Conservation (phyloP, 92 coral and sea anemone species). For the Palythoa caribaeorum region DNA sequence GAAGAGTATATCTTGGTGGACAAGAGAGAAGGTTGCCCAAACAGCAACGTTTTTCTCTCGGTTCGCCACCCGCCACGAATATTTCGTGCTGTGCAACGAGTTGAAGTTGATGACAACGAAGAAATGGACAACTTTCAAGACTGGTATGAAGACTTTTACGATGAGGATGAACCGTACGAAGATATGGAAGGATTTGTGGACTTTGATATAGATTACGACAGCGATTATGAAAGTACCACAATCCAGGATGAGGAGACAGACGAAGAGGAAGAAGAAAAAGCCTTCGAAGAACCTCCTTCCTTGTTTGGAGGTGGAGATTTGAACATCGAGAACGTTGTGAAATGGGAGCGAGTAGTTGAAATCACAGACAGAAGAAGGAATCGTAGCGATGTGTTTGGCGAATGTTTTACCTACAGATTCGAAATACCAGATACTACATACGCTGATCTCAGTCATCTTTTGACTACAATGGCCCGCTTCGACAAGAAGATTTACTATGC, state of each 20-base stretch:
- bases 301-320: slow-evolving; percentile 50
- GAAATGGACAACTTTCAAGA: slow-evolving; percentile 48
- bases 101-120: slow-evolving; percentile 27
- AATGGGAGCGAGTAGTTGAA: slow-evolving; percentile 73
- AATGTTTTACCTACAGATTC: slow-evolving; percentile 67
- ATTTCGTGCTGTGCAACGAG: slow-evolving; percentile 45
- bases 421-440: slow-evolving; percentile 38
- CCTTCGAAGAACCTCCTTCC: slow-evolving; percentile 9
- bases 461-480: slow-evolving; percentile 59
- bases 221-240: slow-evolving; percentile 39
- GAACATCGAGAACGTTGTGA: slow-evolving; percentile 58
- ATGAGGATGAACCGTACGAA: slow-evolving; percentile 47
- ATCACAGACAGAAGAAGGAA: slow-evolving; percentile 51
- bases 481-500: slow-evolving; percentile 82
- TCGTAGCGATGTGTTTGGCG: slow-evolving; percentile 67
- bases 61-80: slow-evolving; percentile 72
- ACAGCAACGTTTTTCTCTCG: slow-evolving; percentile 43
- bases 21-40: slow-evolving; percentile 19
- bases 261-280: slow-evolving; percentile 51
- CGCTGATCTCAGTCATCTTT: slow-evolving; percentile 60
- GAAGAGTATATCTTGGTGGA: slow-evolving; percentile 76
- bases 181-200: slow-evolving; percentile 61
- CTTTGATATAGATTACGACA: slow-evolving; percentile 44
- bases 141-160: slow-evolving; percentile 50
- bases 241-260: not conserved